phyloP scores from a whole-genome alignment of 35 echinoderm and acorn worm species.

The Ptychodera flava region DNA sequence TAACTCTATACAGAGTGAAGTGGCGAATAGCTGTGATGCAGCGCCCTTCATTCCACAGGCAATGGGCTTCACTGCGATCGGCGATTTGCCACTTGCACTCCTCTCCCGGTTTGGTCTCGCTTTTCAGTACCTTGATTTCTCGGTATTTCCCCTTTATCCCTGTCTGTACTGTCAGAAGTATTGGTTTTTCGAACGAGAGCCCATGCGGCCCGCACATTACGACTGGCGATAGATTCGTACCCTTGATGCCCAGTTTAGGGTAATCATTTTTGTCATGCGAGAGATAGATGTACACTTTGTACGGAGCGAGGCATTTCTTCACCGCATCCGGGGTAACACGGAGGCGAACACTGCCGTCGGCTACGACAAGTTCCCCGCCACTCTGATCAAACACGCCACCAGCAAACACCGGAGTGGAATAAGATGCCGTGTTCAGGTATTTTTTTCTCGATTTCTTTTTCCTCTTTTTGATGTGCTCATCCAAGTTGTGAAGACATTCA shows the following conservation, averaged over 20 bases:
- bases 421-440: background rate
- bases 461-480: background rate
- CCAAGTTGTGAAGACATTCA: background rate
- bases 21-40: background rate
- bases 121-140: background rate
- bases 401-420: background rate
- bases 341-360: background rate
- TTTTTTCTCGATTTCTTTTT: background rate
- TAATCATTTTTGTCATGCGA: background rate
- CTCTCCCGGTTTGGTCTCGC: background rate
- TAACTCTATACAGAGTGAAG: background rate
- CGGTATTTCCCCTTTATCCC: background rate
- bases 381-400: background rate
- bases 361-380: background rate
- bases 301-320: background rate
- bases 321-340: background rate
- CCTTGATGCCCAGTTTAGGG: background rate
- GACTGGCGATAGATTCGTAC: background rate
- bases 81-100: background rate
- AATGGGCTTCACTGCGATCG: background rate
- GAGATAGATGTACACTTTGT: background rate
- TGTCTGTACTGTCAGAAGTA: background rate
- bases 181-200: background rate
- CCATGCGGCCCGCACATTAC: background rate
- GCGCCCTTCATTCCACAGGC: no score